Base-by-base conservation (phyloP, 2,113 vertebrate genomes). In the Manacus vitellinus region DNA sequence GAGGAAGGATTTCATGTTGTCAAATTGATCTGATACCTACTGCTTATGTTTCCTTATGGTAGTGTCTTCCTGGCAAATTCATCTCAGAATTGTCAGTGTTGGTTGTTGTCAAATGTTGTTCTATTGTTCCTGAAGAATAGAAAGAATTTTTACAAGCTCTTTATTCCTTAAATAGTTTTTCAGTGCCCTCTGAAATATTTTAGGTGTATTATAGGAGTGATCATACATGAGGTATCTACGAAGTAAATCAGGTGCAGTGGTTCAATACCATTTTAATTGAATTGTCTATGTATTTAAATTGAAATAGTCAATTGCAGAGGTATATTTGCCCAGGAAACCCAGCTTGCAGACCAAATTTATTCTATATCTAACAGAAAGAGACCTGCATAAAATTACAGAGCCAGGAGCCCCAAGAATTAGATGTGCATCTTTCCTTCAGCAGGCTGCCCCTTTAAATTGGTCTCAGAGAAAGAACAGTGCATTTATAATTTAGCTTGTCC, bases 401-500 rank as follows among this genome's bases (percentile, higher is more conserved):
- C 25, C 47, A 72, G 51, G 33, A 93, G 41, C 56, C 56, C 54
- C 51, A 73, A 61, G 41, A 92, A 76, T 87, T 90, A 92, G 63
- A 76, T 80, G 94, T 85, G 65, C 59, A 71, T 94, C 54, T 95
- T 95, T 94, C 62, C 49, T 54, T 85, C 82, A 92, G 63, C 74
- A 83, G 75, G 58, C 85, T 74, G 88, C 55, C 56, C 79, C 98
- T 97, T 96, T 97, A 97, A 96, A 97, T 86, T 85, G 46, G 44
- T 47, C 86, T 94, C 65, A 5, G 95, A 77, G 86, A 94, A 97
- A 97, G 94, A 96, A 73, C 86, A 78, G 81, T 62, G 58, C 94
- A 93, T 97, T 97, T 97, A 96, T 97, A 97, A 98, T 97, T 96
- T 92, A 97, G 91, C 95, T 96, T 94, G 93, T 97, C 97, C 93